phyloP scores from a whole-genome alignment of 2,888 invertebrate genomes.

The Acronicta alni region DNA sequence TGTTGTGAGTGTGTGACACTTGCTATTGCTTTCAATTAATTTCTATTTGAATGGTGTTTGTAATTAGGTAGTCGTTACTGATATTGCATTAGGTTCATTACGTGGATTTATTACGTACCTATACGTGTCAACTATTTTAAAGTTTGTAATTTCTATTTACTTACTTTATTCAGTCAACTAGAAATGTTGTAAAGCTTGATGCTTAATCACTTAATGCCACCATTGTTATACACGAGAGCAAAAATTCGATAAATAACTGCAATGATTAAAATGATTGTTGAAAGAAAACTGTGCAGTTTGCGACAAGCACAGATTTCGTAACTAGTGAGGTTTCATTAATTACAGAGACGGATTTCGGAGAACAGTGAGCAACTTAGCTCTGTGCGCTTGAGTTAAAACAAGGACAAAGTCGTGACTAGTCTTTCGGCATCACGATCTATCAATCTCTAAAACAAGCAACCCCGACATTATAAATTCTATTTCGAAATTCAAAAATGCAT shows the following conservation, averaged over 20 bases:
- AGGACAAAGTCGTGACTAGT: conserved; percentile 34
- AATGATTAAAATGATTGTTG: too few species aligned
- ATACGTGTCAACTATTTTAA: too few species aligned
- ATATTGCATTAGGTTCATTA: too few species aligned
- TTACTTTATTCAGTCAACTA: too few species aligned
- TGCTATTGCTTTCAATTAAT: conserved; percentile 43
- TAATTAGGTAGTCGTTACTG: not conserved
- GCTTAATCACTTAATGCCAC: too few species aligned
- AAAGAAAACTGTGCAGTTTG: too few species aligned
- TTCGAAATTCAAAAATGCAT: conserved; percentile 28
- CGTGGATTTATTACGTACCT: not conserved
- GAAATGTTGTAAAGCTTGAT: too few species aligned
- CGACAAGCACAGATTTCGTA: not conserved
- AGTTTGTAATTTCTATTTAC: too few species aligned
- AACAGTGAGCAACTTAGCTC: too few species aligned
- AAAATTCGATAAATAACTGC: too few species aligned
- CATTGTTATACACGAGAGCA: too few species aligned
- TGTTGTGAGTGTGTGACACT: conserved; percentile 43
- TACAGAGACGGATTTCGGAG: too few species aligned
- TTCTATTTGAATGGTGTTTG: conserved; percentile 11
- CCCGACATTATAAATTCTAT: conserved; percentile 27
- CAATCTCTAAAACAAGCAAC: conserved; percentile 38
- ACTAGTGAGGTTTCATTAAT: not conserved
- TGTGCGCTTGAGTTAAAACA: conserved; percentile 5
- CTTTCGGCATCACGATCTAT: conserved; percentile 38